Evolutionary conservation across 2,888 invertebrate species (phyloP).

Genomic region (Cinara cedri): DNA sequence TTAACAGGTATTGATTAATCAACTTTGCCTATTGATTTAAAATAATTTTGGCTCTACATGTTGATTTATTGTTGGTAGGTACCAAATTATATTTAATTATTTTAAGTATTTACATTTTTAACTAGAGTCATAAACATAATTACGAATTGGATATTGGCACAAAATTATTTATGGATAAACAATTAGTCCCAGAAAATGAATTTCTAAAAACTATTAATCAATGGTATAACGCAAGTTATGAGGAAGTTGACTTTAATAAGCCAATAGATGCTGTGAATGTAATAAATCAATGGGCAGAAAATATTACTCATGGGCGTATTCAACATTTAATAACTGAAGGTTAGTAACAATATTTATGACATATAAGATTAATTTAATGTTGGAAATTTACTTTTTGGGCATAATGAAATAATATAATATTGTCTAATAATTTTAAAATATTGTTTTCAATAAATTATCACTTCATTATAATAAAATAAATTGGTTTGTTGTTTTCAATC

Average conservation of each 20-base stretch:
- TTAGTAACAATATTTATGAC: slow-evolving; percentile 7
- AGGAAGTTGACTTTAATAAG: slow-evolving; percentile 70
- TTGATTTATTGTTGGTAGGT: too few species aligned
- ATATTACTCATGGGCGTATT: slow-evolving; percentile 56
- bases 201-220: slow-evolving; percentile 70
- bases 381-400: too few species aligned
- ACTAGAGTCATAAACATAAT: slow-evolving; percentile 61
- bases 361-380: too few species aligned
- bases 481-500: too few species aligned
- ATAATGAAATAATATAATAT: too few species aligned
- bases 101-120: not conserved
- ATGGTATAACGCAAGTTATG: slow-evolving; percentile 73
- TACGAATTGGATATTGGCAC: slow-evolving; percentile 72
- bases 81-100: too few species aligned
- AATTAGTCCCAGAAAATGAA: slow-evolving; percentile 67
- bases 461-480: too few species aligned
- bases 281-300: slow-evolving; percentile 80
- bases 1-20: too few species aligned
- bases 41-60: too few species aligned
- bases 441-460: too few species aligned
- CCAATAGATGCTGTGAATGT: slow-evolving; percentile 66
- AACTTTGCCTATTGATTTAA: too few species aligned
- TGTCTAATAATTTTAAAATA: too few species aligned
- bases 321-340: slow-evolving; percentile 50
- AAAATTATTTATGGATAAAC: slow-evolving; percentile 69